Evolutionary conservation across 1,140 invertebrate genomes (phyloP).

Genomic region (Myzus persicae): DNA sequence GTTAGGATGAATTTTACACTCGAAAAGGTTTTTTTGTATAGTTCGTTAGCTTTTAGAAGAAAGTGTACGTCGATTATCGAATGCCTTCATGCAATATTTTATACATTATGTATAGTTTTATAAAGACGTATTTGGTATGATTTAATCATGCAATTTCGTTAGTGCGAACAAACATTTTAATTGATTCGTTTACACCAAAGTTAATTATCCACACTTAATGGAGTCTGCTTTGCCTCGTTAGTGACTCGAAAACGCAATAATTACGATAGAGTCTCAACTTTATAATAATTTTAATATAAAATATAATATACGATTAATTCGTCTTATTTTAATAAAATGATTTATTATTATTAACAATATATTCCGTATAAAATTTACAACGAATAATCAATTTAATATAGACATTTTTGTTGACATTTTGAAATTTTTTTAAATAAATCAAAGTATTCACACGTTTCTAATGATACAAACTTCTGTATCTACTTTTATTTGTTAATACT

Average conservation of each 20-base stretch:
- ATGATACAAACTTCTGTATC: not conserved
- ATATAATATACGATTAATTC: not conserved
- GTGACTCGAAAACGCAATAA: not conserved
- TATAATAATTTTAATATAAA: not conserved
- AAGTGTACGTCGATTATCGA: not conserved
- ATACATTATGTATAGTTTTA: not conserved
- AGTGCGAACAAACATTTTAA: not conserved
- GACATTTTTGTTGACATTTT: not conserved
- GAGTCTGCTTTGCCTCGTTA: not conserved
- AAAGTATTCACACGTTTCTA: not conserved
- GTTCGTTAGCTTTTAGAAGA: not conserved
- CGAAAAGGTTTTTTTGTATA: slow-evolving; percentile 7
- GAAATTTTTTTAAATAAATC: not conserved
- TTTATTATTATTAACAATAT: not conserved
- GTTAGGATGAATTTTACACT: not conserved
- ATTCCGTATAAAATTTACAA: not conserved
- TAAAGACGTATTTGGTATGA: not conserved
- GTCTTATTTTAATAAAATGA: not conserved
- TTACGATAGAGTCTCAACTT: not conserved
- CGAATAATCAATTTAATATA: not conserved
- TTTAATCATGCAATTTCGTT: not conserved
- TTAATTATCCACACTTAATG: slow-evolving; percentile 12
- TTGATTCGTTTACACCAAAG: not conserved
- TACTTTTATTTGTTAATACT: not conserved
- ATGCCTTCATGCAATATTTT: not conserved